Conservation (phyloP, 2,113 vertebrate species). For the Chloebia gouldiae region DNA sequence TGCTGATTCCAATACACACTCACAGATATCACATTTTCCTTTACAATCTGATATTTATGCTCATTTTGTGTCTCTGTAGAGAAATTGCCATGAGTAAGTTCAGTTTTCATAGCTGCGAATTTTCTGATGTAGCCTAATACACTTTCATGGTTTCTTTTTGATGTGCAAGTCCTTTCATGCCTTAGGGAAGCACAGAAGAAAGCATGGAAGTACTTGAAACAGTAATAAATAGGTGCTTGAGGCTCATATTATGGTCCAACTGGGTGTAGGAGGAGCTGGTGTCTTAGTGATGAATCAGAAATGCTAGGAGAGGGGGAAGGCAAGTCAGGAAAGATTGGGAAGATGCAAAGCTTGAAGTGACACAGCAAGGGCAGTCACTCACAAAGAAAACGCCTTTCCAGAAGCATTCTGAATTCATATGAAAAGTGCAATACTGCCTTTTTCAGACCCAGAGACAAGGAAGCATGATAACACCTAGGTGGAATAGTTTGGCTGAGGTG, state of each 20-base stretch:
- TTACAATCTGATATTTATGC: neutral
- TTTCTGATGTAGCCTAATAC: neutral
- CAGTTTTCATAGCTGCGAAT: slow-evolving; percentile 4
- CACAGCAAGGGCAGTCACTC: neutral
- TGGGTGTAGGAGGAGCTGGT: neutral
- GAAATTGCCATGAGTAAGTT: neutral
- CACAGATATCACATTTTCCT: neutral
- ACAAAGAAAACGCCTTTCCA: neutral
- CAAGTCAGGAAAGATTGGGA: neutral
- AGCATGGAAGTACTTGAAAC: neutral
- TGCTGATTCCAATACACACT: neutral
- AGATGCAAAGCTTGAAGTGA: neutral
- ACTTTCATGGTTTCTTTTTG: slow-evolving; percentile 28
- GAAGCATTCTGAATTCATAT: neutral
- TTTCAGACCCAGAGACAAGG: neutral
- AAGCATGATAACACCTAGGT: neutral
- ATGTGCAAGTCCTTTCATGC: slow-evolving; percentile 28
- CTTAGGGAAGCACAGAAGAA: slow-evolving; percentile 1
- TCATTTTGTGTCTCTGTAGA: neutral
- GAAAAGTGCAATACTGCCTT: neutral
- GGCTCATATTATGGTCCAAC: neutral
- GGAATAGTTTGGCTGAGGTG: neutral
- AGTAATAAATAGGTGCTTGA: neutral
- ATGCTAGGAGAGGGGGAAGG: neutral
- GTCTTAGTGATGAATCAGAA: slow-evolving; percentile 8